Conservation (phyloP, 2,888 invertebrate species). For the Coremacera marginata region DNA sequence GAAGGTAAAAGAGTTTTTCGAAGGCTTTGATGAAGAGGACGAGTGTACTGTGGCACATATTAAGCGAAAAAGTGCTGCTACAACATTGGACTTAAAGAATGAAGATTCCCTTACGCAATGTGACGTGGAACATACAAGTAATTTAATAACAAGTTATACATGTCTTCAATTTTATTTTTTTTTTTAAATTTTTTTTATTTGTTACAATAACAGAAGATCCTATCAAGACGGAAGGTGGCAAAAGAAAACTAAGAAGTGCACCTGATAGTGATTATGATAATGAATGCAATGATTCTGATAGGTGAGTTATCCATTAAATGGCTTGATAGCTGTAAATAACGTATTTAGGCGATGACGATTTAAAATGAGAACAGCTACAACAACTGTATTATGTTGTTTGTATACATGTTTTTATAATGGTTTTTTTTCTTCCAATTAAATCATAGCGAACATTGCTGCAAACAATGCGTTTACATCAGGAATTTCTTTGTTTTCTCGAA, state of each 20-base stretch:
- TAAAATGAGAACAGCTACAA: too few relatives aligned
- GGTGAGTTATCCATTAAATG: neutral
- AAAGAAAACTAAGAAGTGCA: neutral
- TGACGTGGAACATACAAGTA: neutral
- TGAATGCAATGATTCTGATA: neutral
- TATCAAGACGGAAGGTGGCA: neutral
- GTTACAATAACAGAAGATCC: neutral
- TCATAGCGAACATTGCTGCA: too few relatives aligned
- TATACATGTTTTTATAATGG: too few relatives aligned
- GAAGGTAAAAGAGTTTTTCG: neutral
- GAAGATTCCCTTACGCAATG: neutral
- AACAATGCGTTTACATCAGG: too few relatives aligned
- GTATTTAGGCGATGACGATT: too few relatives aligned
- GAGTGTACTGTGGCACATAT: conserved; percentile 7
- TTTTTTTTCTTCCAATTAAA: too few relatives aligned
- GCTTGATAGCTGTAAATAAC: too few relatives aligned
- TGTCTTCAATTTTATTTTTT: neutral
- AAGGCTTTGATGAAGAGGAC: conserved; percentile 14
- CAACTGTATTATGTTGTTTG: too few relatives aligned
- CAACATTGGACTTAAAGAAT: neutral
- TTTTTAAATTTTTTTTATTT: neutral
- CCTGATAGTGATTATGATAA: neutral
- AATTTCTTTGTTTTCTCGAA: too few relatives aligned
- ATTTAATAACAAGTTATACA: neutral
- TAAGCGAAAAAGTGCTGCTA: neutral